Conservation (phyloP, 2,797 vertebrate species). For the Lepilemur septentrionalis region DNA sequence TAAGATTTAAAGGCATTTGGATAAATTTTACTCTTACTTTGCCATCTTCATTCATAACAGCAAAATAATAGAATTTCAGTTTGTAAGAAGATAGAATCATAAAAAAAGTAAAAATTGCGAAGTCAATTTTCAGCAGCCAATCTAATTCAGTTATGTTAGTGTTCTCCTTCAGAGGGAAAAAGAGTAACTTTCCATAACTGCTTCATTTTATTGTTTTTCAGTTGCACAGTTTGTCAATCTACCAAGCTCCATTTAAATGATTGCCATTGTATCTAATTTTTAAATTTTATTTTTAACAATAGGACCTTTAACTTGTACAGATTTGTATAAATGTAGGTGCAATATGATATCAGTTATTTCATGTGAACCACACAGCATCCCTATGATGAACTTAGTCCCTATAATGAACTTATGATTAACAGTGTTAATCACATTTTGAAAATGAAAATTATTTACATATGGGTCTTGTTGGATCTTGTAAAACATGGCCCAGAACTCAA, state of each 20-base stretch:
- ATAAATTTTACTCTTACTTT: background rate
- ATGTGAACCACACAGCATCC: background rate
- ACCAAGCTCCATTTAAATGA: background rate
- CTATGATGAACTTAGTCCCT: background rate
- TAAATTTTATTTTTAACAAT: conserved; percentile 4
- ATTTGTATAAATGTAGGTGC: background rate
- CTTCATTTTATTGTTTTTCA: background rate
- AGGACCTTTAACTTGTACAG: background rate
- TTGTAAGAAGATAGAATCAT: background rate
- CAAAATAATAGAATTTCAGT: conserved; percentile 18
- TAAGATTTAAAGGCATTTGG: background rate
- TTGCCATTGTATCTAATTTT: background rate
- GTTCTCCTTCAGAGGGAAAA: background rate
- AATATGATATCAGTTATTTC: background rate
- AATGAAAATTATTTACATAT: background rate
- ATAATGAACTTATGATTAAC: no score
- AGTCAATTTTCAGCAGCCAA: background rate
- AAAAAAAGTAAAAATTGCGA: background rate
- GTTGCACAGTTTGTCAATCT: background rate
- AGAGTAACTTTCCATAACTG: background rate
- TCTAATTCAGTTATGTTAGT: background rate
- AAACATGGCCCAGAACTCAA: background rate
- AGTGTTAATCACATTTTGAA: background rate
- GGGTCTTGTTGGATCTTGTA: background rate
- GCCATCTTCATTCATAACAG: background rate